These are phyloP conservation scores for Ctenopoma multispine DNA, from an alignment of 2,797 vertebrate species.

Conservation along the genomic window DNA sequence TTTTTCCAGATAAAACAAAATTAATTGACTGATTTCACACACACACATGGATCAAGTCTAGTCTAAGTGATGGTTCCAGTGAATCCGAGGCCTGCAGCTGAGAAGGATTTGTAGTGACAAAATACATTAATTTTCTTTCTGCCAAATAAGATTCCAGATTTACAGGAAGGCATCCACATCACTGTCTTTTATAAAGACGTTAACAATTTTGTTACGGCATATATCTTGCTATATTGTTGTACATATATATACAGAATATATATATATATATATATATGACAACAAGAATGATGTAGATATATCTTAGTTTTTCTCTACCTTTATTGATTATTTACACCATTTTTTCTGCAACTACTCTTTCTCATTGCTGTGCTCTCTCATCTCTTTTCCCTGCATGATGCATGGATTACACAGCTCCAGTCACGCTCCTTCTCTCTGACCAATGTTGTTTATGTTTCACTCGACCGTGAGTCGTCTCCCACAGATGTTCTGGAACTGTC, in stretches of 20 bases:
- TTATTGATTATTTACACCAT: constrained; percentile 18
- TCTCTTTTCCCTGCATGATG: constrained; percentile 46
- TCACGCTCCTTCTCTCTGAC: constrained; percentile 66
- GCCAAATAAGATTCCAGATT: constrained; percentile 20
- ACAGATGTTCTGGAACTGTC: constrained; percentile 82
- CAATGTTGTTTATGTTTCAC: constrained; percentile 76
- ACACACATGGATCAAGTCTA: constrained; percentile 10
- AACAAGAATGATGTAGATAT: constrained; percentile 15
- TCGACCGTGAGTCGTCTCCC: constrained; percentile 69
- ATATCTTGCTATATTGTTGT: not conserved
- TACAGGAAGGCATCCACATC: not conserved
- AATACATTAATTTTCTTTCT: constrained; percentile 3
- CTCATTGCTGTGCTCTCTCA: constrained; percentile 35
- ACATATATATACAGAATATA: not conserved
- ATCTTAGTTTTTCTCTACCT: constrained; percentile 17
- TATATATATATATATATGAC: not conserved
- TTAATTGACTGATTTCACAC: constrained; percentile 18
- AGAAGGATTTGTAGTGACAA: constrained; percentile 16
- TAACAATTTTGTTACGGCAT: constrained; percentile 19
- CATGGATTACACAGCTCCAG: constrained; percentile 68
- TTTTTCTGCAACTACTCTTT: constrained; percentile 38
- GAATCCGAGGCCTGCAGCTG: constrained; percentile 15
- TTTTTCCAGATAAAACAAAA: constrained; percentile 20
- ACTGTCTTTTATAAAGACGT: constrained; percentile 22
- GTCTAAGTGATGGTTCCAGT: constrained; percentile 14